Conservation (phyloP, 2,797 vertebrate genomes). For the Hypotaenidia philippensis region DNA sequence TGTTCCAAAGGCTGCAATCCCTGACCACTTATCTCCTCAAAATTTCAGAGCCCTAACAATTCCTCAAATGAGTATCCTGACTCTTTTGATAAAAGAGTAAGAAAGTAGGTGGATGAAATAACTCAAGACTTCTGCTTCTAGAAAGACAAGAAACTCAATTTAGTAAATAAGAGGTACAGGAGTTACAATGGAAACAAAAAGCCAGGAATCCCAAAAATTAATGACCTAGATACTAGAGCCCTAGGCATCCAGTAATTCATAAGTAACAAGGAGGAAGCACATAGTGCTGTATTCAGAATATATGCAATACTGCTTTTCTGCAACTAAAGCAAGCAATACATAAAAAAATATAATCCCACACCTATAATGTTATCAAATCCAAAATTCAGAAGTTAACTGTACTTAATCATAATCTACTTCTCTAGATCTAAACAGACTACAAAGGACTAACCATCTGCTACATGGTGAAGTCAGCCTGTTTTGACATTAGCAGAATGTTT, state of each 20-base stretch:
- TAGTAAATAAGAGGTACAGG: background rate
- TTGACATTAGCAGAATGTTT: background rate
- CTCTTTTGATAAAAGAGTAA: background rate
- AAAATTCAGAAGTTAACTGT: rapidly evolving
- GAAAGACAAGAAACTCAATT: background rate
- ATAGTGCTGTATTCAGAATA: background rate
- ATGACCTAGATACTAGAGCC: background rate
- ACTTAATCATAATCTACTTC: background rate
- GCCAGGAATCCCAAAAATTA: background rate
- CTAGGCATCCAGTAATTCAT: rapidly evolving
- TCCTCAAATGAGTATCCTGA: background rate
- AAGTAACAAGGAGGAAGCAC: background rate
- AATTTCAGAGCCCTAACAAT: background rate
- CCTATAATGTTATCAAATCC: background rate
- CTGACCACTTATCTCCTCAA: background rate
- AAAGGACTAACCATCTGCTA: background rate
- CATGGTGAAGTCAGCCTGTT: background rate
- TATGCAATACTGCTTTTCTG: background rate
- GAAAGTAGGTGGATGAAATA: background rate
- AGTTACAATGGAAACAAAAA: rapidly evolving
- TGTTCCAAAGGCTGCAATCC: background rate
- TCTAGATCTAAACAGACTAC: background rate
- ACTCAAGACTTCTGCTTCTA: background rate
- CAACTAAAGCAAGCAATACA: too few species aligned
- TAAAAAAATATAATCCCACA: background rate